phyloP scores from a whole-genome alignment of 2,113 vertebrate genomes.

The Sinocyclocheilus maitianheensis region DNA sequence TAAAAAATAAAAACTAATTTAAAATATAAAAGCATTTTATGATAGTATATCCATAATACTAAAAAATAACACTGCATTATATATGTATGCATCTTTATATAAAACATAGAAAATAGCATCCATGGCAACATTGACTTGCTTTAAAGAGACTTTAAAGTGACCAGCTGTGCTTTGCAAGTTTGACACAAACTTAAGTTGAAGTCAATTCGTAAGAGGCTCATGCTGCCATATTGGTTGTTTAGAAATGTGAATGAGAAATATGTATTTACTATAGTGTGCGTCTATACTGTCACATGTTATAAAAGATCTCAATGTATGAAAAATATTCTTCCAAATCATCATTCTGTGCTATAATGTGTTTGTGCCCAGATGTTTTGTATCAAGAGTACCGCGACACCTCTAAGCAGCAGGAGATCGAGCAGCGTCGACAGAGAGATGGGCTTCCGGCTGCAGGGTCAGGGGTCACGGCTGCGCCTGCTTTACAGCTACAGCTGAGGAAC shows the following conservation, averaged over 20 bases:
- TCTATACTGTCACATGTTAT: neutral
- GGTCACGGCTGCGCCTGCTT: slow-evolving; percentile 56
- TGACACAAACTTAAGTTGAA: no score
- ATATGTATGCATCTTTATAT: no score
- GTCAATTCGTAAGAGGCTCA: no score
- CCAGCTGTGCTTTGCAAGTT: no score
- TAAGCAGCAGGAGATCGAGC: slow-evolving; percentile 91
- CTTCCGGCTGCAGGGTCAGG: slow-evolving; percentile 73
- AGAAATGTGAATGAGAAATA: neutral
- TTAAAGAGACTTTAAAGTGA: no score
- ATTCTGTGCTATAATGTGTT: slow-evolving; percentile 9
- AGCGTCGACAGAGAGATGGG: slow-evolving; percentile 84
- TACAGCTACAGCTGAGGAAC: slow-evolving; percentile 76
- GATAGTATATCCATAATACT: no score
- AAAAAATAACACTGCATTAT: no score
- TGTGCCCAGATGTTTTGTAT: slow-evolving; percentile 84
- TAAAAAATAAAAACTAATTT: no score
- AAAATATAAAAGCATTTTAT: no score
- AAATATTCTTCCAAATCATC: neutral
- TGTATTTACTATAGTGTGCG: neutral
- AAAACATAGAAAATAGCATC: no score
- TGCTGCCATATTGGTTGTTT: neutral
- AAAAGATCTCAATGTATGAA: neutral
- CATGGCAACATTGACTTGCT: no score
- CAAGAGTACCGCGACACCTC: slow-evolving; percentile 96